Evolutionary conservation across 2,888 invertebrate species (phyloP).

Genomic region (Coleophora deauratella): DNA sequence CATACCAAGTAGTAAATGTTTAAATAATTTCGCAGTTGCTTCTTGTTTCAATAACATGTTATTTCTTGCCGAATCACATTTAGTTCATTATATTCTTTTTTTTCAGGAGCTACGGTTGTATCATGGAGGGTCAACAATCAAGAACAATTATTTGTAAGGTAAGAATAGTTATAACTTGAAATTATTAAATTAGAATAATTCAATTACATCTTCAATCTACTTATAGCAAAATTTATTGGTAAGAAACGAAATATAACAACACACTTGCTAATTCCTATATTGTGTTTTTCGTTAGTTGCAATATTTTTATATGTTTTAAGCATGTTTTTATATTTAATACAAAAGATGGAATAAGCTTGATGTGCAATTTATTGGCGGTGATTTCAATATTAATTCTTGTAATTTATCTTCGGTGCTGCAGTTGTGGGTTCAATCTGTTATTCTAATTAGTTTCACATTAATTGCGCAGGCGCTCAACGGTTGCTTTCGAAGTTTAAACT

Average conservation of each 20-base stretch:
- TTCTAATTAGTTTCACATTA: constrained; percentile 45
- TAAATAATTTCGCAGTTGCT: no score
- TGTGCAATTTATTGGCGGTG: constrained; percentile 11
- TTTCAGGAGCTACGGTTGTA: constrained; percentile 94
- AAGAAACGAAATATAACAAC: no score
- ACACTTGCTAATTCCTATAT: no score
- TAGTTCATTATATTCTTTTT: constrained; percentile 13
- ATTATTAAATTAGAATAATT: no score
- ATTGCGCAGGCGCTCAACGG: constrained; percentile 34
- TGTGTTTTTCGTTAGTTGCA: no score
- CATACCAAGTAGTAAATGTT: no score
- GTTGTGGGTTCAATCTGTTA: no score
- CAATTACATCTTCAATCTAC: no score
- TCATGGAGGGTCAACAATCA: constrained; percentile 98
- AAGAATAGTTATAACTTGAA: constrained; percentile 38
- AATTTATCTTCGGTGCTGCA: constrained; percentile 26
- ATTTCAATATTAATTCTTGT: constrained; percentile 37
- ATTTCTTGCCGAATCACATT: no score
- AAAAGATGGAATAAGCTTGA: neutral
- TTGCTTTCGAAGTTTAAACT: constrained; percentile 20
- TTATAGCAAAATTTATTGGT: no score
- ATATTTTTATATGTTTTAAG: no score
- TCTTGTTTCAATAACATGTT: no score
- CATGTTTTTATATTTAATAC: neutral
- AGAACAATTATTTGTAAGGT: constrained; percentile 97